phyloP scores from a whole-genome alignment of 2,797 vertebrate genomes.

The Betta splendens region DNA sequence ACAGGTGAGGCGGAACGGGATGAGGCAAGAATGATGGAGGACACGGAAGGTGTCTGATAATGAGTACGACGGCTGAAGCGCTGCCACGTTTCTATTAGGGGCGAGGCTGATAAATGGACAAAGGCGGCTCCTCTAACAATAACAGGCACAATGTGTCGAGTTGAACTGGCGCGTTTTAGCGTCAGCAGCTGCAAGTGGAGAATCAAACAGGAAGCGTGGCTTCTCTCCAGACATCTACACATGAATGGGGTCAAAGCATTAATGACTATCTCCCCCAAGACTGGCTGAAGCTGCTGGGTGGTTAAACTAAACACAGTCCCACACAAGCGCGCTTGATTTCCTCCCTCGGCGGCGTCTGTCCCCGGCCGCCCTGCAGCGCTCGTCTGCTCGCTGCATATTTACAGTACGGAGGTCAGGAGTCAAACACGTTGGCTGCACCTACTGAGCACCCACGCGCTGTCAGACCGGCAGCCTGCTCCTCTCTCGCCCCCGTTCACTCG shows the following conservation, averaged over 20 bases:
- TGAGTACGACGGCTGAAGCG: constrained; percentile 39
- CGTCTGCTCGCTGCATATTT: constrained; percentile 64
- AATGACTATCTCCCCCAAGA: too few species aligned
- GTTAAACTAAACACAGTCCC: too few species aligned
- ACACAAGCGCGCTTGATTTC: too few species aligned
- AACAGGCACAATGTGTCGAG: too few species aligned
- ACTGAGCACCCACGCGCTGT: constrained; percentile 66
- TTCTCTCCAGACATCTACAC: too few species aligned
- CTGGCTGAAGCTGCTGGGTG: too few species aligned
- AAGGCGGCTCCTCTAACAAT: too few species aligned
- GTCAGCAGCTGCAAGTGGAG: too few species aligned
- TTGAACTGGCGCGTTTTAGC: too few species aligned
- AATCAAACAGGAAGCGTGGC: too few species aligned
- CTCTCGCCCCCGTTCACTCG: constrained; percentile 23
- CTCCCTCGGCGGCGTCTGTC: constrained; percentile 51
- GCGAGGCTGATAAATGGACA: constrained; percentile 36
- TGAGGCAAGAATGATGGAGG: constrained; percentile 54
- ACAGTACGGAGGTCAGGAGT: constrained; percentile 64
- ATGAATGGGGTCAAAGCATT: too few species aligned
- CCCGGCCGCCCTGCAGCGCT: constrained; percentile 61
- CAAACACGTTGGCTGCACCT: constrained; percentile 60
- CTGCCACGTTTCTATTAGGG: constrained; percentile 27
- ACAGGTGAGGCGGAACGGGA: constrained; percentile 28
- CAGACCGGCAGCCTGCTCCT: constrained; percentile 58
- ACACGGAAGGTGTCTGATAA: constrained; percentile 47